Evolutionary conservation across 2,888 invertebrate species (phyloP).

Genomic region (Megalurothrips usitatus): DNA sequence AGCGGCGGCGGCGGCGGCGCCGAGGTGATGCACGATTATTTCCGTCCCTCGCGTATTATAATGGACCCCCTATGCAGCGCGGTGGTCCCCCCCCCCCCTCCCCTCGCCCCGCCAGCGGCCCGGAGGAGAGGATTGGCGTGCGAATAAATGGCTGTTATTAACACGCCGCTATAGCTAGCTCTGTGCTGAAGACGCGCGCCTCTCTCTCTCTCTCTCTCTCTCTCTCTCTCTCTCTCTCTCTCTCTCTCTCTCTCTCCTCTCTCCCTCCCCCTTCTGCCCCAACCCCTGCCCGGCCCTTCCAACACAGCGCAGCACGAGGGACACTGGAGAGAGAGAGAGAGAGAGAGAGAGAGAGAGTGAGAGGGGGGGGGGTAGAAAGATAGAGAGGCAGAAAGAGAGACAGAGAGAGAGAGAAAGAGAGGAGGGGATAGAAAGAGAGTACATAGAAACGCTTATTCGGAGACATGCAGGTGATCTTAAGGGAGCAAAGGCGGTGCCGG

Average conservation of each 20-base stretch:
- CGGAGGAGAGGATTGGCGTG: not conserved
- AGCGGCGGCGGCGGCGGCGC: not conserved
- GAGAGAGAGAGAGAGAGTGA: not conserved
- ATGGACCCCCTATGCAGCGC: slow-evolving; percentile 10
- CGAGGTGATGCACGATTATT: slow-evolving; percentile 20
- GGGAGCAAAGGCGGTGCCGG: no score
- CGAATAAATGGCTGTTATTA: slow-evolving; percentile 18
- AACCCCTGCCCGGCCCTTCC: not conserved
- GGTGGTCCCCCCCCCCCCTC: not conserved
- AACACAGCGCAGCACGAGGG: not conserved
- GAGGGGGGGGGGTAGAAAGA: not conserved
- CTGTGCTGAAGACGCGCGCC: not conserved
- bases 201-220: not conserved
- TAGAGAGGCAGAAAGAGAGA: not conserved
- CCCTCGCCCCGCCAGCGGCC: not conserved
- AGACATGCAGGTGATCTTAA: no score
- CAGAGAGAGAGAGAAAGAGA: no score
- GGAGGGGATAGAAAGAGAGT: no score
- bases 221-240: not conserved
- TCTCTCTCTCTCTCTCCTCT: not conserved
- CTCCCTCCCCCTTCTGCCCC: not conserved
- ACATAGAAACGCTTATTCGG: no score
- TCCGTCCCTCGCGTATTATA: slow-evolving; percentile 8
- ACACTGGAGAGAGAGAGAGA: not conserved
- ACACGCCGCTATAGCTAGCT: slow-evolving; percentile 17